Evolutionary conservation across 2,113 vertebrate species (phyloP).

Genomic region (Alethe castanea): DNA sequence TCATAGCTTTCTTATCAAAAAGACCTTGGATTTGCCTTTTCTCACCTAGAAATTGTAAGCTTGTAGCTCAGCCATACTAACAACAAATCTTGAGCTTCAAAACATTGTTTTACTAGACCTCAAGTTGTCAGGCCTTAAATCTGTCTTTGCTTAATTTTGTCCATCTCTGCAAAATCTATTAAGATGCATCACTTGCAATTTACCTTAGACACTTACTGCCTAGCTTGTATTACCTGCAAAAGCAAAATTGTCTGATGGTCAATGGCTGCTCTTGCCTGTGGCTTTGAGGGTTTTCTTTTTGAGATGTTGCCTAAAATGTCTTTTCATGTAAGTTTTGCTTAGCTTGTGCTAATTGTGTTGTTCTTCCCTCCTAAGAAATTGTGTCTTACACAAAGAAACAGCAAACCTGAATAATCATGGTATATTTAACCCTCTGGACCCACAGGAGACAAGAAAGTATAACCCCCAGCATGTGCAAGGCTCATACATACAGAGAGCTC

Average conservation of each 20-base stretch:
- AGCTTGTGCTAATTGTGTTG: neutral
- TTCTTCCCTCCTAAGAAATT: neutral
- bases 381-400: neutral
- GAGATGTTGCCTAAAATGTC: neutral
- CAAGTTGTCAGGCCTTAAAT: neutral
- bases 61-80: neutral
- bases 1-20: neutral
- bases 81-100: neutral
- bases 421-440: neutral
- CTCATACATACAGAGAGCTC: neutral
- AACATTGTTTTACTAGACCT: neutral
- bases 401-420: neutral
- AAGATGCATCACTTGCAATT: neutral
- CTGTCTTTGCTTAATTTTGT: neutral
- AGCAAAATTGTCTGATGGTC: neutral
- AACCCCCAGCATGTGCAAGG: neutral
- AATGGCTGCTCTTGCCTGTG: neutral
- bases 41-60: neutral
- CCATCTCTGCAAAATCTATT: neutral
- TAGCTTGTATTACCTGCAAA: neutral
- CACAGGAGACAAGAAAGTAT: neutral
- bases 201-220: neutral
- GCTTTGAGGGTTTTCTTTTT: neutral
- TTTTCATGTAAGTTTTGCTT: neutral
- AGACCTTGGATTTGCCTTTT: neutral